Conservation (phyloP, 2,888 invertebrate genomes). For the Herminia tarsipennalis region DNA sequence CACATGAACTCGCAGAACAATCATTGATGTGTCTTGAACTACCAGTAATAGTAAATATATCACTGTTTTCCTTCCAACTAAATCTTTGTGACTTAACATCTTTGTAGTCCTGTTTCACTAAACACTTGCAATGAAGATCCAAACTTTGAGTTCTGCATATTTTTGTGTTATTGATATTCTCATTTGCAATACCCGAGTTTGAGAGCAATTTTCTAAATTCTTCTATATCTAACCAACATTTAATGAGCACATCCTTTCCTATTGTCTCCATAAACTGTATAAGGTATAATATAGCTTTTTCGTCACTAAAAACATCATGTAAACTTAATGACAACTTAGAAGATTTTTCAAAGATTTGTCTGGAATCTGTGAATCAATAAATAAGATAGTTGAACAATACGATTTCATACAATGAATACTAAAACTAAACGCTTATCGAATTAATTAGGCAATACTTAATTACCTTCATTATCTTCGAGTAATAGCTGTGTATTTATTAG, state of each 20-base stretch:
- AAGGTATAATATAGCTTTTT: constrained; percentile 92
- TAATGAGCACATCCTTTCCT: constrained; percentile 87
- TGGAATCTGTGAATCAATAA: constrained; percentile 56
- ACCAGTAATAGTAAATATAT: constrained; percentile 44
- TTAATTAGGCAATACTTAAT: constrained; percentile 23
- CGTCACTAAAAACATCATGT: constrained; percentile 91
- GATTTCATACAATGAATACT: neutral
- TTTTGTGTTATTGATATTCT: constrained; percentile 54
- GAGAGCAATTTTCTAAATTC: constrained; percentile 80
- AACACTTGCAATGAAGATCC: constrained; percentile 61
- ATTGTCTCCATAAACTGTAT: constrained; percentile 94
- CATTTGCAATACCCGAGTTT: constrained; percentile 41
- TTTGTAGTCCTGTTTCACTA: constrained; percentile 37
- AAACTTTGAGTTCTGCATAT: constrained; percentile 70
- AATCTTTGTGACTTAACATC: constrained; percentile 52
- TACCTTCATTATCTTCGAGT: constrained; percentile 68
- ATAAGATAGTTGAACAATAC: neutral
- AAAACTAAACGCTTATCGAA: neutral
- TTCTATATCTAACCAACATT: constrained; percentile 92
- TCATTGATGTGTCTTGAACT: constrained; percentile 51
- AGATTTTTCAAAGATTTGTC: constrained; percentile 73
- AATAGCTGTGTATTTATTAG: constrained; percentile 55
- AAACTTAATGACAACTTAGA: constrained; percentile 91
- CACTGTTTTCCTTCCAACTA: constrained; percentile 55
- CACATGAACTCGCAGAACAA: constrained; percentile 66